These are phyloP conservation scores for Amphipyra tragopoginis DNA, from an alignment of 2,888 invertebrate species.

Conservation along the genomic window DNA sequence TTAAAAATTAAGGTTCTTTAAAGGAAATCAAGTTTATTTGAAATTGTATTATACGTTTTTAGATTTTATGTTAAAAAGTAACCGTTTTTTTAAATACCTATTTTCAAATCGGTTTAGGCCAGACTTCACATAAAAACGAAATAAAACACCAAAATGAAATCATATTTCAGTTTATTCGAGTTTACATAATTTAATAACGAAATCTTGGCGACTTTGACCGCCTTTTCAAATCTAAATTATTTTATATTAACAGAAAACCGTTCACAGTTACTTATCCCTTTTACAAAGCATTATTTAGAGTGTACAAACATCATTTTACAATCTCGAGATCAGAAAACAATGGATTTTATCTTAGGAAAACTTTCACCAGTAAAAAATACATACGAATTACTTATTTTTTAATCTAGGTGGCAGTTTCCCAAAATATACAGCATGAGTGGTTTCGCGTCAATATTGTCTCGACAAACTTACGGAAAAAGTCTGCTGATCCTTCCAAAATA, in stretches of 20 bases:
- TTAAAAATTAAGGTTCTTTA: no score
- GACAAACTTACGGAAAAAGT: no score
- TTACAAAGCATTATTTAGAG: background rate
- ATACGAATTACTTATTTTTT: background rate
- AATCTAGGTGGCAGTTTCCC: background rate
- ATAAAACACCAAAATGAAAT: slow-evolving; percentile 72
- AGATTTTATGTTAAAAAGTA: no score
- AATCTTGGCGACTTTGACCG: slow-evolving; percentile 56
- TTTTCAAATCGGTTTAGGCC: no score
- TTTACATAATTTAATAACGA: slow-evolving; percentile 78
- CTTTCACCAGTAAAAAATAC: no score
- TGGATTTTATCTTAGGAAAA: background rate
- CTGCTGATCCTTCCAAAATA: no score
- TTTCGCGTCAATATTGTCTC: no score
- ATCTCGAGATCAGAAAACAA: background rate
- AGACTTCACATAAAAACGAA: slow-evolving; percentile 40
- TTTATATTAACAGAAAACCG: slow-evolving; percentile 41
- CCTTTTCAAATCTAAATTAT: slow-evolving; percentile 58
- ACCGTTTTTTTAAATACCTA: no score
- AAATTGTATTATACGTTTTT: no score
- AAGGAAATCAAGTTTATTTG: no score
- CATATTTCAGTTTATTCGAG: slow-evolving; percentile 79
- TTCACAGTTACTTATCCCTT: slow-evolving; percentile 15
- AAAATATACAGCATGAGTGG: no score
- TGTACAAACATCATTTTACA: background rate